Base-by-base conservation (phyloP, 2,888 invertebrate species). In the Leucania comma region DNA sequence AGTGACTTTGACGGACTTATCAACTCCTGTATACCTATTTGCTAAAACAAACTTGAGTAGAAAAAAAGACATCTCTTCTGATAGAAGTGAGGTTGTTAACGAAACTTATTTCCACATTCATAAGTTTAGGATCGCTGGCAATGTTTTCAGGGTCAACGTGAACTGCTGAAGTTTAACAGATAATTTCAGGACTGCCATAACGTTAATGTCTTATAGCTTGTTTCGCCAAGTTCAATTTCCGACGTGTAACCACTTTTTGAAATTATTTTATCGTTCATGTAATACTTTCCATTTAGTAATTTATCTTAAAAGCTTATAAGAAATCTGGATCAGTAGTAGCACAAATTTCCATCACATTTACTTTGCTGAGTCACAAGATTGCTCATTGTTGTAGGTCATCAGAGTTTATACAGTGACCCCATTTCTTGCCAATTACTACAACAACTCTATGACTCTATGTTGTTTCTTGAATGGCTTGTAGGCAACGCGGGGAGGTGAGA, bases 1-100 rank as follows among this genome's bases (percentile, higher is more conserved):
- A 75, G 70, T 80, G 73, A 82, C 75, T 78, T 78, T 68, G 72
- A 68, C 24, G 38, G 53, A 71, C 68, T 65, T 60, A 60, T 42
- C 54, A 29, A 57, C 51, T 71, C 20, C 22, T 65, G 50, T 69
- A 12, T 38, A 42, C 12, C 17, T 22, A 26, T 59, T 50, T 51
- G 24, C 46, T 58, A 57, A 69, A 56, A 63, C n/a, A 56, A 63
- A 59, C 32, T 29, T 70, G 20, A 29, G 5, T 24, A 14, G 20
- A 48, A 35, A 29, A 54, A 38, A 38, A n/a, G 14, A 12, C 20
- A 38, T 50, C 10, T 53, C 24, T 35, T 29, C 53, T 26, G n/a
- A 56, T 26, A 20, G 8, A 58, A 20, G 24, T 66, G 35, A 32
- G 22, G 22, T 68, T 26, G 10, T 29, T 24, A 58, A 24, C 17